phyloP scores from a whole-genome alignment of 2,888 invertebrate genomes.

The Muschampia plurimacula region DNA sequence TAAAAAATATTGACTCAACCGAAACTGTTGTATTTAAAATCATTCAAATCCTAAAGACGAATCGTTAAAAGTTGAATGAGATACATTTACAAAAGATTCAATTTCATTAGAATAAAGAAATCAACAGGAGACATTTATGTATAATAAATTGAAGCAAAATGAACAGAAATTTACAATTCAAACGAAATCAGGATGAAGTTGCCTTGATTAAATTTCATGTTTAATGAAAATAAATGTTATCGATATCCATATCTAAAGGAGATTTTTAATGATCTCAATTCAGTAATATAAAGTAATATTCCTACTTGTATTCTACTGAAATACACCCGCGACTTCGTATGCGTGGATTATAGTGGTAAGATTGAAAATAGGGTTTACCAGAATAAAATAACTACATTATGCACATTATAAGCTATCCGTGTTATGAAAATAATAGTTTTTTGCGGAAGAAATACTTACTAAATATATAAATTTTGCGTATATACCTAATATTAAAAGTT shows the following conservation, averaged over 20 bases:
- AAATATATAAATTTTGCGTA: no score
- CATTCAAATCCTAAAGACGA: conserved; percentile 14
- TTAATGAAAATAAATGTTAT: conserved; percentile 22
- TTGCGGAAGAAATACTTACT: no score
- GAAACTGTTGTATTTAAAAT: not conserved
- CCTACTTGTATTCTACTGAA: no score
- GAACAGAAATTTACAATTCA: conserved; percentile 68
- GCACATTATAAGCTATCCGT: no score
- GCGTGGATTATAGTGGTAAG: no score
- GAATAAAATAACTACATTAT: no score
- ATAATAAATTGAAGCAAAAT: conserved; percentile 50
- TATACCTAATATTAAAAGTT: no score
- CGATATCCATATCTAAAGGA: conserved; percentile 8
- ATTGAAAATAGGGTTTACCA: no score
- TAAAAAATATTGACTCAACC: not conserved
- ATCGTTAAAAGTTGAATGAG: conserved; percentile 32
- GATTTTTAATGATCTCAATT: not conserved
- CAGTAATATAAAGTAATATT: no score
- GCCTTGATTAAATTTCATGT: conserved; percentile 19
- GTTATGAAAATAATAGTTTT: no score
- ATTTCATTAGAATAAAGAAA: conserved; percentile 32
- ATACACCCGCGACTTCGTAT: no score
- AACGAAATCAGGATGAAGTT: conserved; percentile 49
- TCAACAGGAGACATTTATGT: conserved; percentile 26
- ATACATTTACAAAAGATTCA: conserved; percentile 25